phyloP scores from a whole-genome alignment of 2,888 invertebrate species.

The Balanococcus diminutus region DNA sequence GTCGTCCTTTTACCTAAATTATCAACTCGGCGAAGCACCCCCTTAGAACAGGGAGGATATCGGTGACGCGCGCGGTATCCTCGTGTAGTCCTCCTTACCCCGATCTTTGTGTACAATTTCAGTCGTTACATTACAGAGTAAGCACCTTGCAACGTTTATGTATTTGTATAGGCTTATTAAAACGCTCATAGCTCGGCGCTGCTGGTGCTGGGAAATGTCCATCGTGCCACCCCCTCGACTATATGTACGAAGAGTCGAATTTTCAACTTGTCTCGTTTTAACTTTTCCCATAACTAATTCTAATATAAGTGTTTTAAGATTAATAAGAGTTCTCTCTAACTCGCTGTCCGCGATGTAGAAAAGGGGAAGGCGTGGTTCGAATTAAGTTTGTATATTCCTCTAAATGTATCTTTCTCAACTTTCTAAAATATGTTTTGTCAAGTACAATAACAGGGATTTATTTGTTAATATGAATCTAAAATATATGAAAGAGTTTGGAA shows the following conservation, averaged over 20 bases:
- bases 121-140: not conserved
- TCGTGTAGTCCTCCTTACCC: not conserved
- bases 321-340: not conserved
- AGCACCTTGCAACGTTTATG: constrained; percentile 10
- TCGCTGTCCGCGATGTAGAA: not conserved
- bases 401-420: not conserved
- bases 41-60: not conserved
- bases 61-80: not conserved
- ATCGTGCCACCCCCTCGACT: not conserved
- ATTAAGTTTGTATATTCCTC: not conserved
- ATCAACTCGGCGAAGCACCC: not conserved
- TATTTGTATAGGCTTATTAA: constrained; percentile 12
- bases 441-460: no score
- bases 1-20: constrained; percentile 16
- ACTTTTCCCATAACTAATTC: constrained; percentile 27
- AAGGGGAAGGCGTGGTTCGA: not conserved
- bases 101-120: not conserved
- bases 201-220: not conserved
- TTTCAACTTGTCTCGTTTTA: not conserved
- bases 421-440: not conserved
- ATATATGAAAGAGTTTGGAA: not conserved
- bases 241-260: not conserved
- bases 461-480: not conserved
- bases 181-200: not conserved
- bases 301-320: constrained; percentile 9